Evolutionary conservation across 2,113 vertebrate genomes (phyloP).

Genomic region (Typhlomys cinereus): DNA sequence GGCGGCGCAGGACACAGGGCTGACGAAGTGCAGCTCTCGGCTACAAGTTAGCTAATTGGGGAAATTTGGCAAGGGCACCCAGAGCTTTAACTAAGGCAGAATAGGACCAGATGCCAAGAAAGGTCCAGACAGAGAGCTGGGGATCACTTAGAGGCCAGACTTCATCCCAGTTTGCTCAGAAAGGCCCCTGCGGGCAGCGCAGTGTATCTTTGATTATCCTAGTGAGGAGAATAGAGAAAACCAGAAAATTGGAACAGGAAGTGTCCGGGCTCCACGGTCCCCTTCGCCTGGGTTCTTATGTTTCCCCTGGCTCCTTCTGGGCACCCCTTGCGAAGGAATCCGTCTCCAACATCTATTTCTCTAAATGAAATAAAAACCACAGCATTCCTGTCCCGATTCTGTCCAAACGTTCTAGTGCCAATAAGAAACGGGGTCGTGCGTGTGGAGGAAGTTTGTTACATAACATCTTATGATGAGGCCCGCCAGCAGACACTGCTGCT

Average conservation of each 20-base stretch:
- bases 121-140: background rate
- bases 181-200: background rate
- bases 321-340: background rate
- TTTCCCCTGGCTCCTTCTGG: background rate
- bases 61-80: background rate
- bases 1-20: background rate
- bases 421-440: background rate
- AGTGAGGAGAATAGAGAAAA: background rate
- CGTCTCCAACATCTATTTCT: background rate
- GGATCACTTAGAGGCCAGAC: background rate
- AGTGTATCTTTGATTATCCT: background rate
- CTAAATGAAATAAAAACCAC: slow-evolving; percentile 33
- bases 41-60: background rate
- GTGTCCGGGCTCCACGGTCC: background rate
- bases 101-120: background rate
- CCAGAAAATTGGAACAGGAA: background rate
- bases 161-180: background rate
- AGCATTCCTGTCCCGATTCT: background rate
- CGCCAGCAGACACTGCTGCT: background rate
- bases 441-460: background rate
- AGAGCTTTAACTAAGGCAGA: slow-evolving; percentile 1
- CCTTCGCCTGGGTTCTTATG: background rate
- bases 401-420: background rate
- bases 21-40: background rate
- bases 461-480: background rate